Evolutionary conservation across 2,113 vertebrate genomes (phyloP).

Genomic region (Coregonus clupeaformis): DNA sequence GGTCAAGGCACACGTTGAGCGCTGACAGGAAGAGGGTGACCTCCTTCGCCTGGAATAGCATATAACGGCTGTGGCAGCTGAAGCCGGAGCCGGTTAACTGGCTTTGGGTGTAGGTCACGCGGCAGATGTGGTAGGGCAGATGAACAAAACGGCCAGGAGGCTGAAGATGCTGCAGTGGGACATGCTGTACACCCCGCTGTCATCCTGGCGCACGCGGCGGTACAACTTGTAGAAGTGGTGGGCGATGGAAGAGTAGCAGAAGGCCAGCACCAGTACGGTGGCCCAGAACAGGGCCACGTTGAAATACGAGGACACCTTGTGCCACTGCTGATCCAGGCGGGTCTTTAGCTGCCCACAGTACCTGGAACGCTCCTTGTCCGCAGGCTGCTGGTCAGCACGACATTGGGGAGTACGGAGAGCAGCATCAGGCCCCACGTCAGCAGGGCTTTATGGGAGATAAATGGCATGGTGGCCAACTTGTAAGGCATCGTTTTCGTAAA

Average conservation of each 20-base stretch:
- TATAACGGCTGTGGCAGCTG: slow-evolving; percentile 36
- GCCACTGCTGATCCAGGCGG: slow-evolving; percentile 79
- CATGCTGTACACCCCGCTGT: slow-evolving; percentile 66
- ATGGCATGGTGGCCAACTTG: no score
- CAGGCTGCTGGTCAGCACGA: slow-evolving; percentile 75
- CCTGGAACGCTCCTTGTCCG: background rate
- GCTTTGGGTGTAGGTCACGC: slow-evolving; percentile 84
- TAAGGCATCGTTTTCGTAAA: no score
- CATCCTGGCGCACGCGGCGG: slow-evolving; percentile 69
- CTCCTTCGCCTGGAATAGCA: slow-evolving; percentile 83
- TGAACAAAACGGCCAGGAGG: slow-evolving; percentile 83
- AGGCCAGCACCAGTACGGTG: slow-evolving; percentile 75
- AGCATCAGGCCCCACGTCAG: slow-evolving; percentile 76
- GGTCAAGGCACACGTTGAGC: slow-evolving; percentile 76
- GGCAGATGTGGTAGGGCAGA: slow-evolving; percentile 88
- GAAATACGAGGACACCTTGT: slow-evolving; percentile 69
- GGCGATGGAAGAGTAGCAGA: slow-evolving; percentile 87
- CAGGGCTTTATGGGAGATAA: no score
- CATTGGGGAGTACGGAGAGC: slow-evolving; percentile 79
- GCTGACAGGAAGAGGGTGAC: slow-evolving; percentile 79
- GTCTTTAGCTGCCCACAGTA: slow-evolving; percentile 83
- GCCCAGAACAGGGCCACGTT: slow-evolving; percentile 82
- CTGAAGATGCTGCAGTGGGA: slow-evolving; percentile 88
- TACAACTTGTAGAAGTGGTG: slow-evolving; percentile 82
- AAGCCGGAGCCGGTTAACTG: slow-evolving; percentile 60